Evolutionary conservation across 2,797 vertebrate genomes (phyloP), one percentile per base, ranked within the genome.

Genomic region (Spinus pinus): DNA sequence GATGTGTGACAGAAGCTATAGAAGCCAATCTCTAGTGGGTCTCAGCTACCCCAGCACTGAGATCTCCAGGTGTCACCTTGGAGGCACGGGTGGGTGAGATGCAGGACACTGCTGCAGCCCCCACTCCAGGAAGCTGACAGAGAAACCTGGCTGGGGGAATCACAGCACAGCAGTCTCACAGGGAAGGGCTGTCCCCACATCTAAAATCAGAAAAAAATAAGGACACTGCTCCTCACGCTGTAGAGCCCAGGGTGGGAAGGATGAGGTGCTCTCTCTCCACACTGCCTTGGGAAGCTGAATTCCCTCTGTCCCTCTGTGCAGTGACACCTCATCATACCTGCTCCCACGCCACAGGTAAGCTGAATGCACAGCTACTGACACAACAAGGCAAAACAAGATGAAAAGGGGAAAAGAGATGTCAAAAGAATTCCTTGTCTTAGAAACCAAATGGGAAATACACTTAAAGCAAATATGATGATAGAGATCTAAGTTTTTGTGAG

Each of bases 111-210:
- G 57, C 65, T 50, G 47, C 78, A 77, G 22, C 16, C 56, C 47
- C 6, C 3, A 0, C 30, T 14, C 2, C 9, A 0, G 41, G 18
- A 28, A 9, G 44, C 31, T 64, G 57, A 2, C 0, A 3, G 44
- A 67, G 9, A 86, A 8, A 30, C 5, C 19, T 20, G 27, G 47
- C 21, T 2, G 7, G 19, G 12, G 17, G 4, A 57, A 9, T 2
- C 27, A 31, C 23, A 47, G 44, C 35, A 54, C 23, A 60, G 12
- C 2, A 5, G 49, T 46, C 35, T 50, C 57, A 10, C 8, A 31
- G 39, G 33, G 6, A 89, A 12, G 27, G 46, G 9, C 5, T 5
- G 30, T 2, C 27, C 35, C 28, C 3, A 49, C 3, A 47, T 15
- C 24, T 1, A 64, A 12, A 37, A 10, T 1, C 9, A 31, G 47